Evolutionary conservation across 2,888 invertebrate genomes (phyloP), one percentile per base, ranked within the genome.

Genomic region (Thera obeliscata): DNA sequence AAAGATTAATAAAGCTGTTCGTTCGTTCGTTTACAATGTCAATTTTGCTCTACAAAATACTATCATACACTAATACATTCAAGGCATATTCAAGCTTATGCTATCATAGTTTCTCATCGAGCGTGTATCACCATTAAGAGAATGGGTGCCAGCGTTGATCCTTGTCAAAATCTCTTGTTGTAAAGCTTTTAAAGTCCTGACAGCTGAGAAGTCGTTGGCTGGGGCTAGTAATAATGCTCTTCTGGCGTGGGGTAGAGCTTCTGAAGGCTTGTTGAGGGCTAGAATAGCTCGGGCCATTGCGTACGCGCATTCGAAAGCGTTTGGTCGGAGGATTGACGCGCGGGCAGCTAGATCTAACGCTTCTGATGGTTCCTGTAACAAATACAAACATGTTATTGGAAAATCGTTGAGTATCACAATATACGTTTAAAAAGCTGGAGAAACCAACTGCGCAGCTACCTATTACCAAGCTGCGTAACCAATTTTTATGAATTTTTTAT

Each of bases 231-330:
- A 89, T 38, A 97, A 85, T 0, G 98, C 98, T 83, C 97, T 96
- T 75, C 96, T 95, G 9, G 98, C 96, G 84, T 98, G 98, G 1
- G 95, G 94, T 33, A 98, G 90, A 0, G 98, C 98, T 75, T 97
- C 96, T 38, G 96, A 95, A 3, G 95, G 92, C 74, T 95, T 95
- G 86, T 95, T 96, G 62, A 96, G 93, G 66, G 98, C 98, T 71
- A 98, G 94, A 71, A 96, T 96, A 6, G 98, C 98, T 82, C 98
- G 96, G 0, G 98, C 96, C 84, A 98, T 95, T 3, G 98, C 98
- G 87, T 98, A 98, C 78, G 96, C 98, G 4, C 98, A 98, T 90
- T 98, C 98, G 84, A 97, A 98, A 2, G 98, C 98, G 83, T 96
- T 96, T 2, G 98, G 96, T 74, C 97, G 97, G 70, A 98, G 94